Evolutionary conservation across 2,888 invertebrate genomes (phyloP).

Genomic region (Amphiduros pacificus): DNA sequence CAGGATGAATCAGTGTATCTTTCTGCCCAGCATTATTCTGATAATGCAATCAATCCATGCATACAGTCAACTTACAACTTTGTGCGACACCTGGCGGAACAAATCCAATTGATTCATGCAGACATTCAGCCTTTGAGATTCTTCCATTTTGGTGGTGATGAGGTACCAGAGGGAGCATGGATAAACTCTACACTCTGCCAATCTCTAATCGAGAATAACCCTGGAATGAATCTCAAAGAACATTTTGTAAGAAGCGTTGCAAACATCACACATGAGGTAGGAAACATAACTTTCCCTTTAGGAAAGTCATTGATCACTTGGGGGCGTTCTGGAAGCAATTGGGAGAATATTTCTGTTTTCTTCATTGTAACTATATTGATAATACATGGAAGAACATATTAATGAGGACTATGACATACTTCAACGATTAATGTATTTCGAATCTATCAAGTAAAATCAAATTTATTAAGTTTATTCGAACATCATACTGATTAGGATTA

Average conservation of each 20-base stretch:
- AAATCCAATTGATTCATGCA: constrained; percentile 34
- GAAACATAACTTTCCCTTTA: no score
- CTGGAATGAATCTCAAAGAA: constrained; percentile 9
- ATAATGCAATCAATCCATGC: constrained; percentile 53
- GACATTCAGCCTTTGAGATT: constrained; percentile 36
- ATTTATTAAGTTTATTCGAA: no score
- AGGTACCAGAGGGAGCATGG: constrained; percentile 47
- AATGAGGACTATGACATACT: no score
- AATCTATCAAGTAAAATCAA: no score
- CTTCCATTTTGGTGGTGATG: constrained; percentile 53
- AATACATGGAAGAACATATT: no score
- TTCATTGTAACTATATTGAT: no score
- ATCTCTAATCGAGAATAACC: background rate
- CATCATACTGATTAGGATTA: no score
- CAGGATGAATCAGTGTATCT: constrained; percentile 27
- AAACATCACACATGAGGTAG: no score
- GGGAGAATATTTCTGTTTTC: no score
- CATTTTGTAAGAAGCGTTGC: no score
- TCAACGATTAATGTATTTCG: no score
- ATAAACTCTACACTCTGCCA: constrained; percentile 41
- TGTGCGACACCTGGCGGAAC: constrained; percentile 34
- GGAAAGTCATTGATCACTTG: background rate
- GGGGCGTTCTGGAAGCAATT: background rate
- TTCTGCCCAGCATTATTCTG: constrained; percentile 45
- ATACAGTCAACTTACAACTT: constrained; percentile 45